Percentiles rank a stretch among this genome's conserved stretches.
These are phyloP conservation scores for Pampusana beccarii DNA, from an alignment of 2,113 vertebrate genomes.

Conservation along the genomic window DNA sequence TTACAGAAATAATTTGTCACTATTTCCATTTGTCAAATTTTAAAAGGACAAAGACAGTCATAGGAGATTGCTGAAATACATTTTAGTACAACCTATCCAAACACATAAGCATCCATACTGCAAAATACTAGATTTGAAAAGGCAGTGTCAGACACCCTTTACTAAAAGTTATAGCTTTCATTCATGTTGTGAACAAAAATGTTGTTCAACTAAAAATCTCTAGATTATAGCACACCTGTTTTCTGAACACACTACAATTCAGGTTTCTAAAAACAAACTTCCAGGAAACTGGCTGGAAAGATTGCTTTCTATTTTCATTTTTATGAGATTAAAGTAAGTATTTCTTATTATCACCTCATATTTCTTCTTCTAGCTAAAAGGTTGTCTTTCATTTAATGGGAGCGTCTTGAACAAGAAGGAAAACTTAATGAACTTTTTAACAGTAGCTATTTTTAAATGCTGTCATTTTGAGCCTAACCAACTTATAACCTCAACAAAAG, in stretches of 20 bases:
- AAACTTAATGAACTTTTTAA: constrained; percentile 13
- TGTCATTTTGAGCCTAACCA: not conserved
- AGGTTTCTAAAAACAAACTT: not conserved
- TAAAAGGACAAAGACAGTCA: not conserved
- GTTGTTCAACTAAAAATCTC: not conserved
- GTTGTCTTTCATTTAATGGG: not conserved
- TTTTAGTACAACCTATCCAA: constrained; percentile 29
- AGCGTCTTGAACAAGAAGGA: not conserved
- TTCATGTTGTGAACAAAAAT: not conserved
- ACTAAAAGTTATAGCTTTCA: not conserved
- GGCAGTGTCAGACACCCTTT: constrained; percentile 12
- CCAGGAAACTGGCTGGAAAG: not conserved
- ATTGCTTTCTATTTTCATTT: too few relatives aligned
- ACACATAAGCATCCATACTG: not conserved
- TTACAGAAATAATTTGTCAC: not conserved
- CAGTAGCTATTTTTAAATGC: constrained; percentile 10
- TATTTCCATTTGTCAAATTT: not conserved
- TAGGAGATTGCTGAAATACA: not conserved
- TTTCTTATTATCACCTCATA: not conserved
- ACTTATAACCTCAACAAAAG: constrained; percentile 17
- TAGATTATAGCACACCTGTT: not conserved
- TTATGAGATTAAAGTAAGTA: not conserved
- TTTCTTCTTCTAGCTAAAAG: not conserved
- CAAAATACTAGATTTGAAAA: not conserved
- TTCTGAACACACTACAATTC: not conserved